Percentiles rank a stretch among this genome's conserved stretches.
phyloP scores from a whole-genome alignment of 92 coral and sea anemone genomes.

The Phymanthus crucifer region DNA sequence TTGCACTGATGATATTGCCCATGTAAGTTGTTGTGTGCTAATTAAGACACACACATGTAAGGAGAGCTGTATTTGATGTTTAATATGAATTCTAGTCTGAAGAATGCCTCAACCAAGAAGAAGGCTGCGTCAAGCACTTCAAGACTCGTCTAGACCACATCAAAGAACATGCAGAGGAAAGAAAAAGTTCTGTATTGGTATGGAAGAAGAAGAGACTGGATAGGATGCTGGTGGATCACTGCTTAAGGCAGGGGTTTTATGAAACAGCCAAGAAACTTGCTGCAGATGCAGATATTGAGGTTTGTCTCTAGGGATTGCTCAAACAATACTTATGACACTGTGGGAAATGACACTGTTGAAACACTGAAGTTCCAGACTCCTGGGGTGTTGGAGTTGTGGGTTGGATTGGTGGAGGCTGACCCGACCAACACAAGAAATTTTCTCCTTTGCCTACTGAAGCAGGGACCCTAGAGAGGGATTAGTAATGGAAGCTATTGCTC shows the following conservation, averaged over 20 bases:
- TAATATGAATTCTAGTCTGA: constrained; percentile 62
- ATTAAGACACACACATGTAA: too few relatives aligned
- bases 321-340: too few relatives aligned
- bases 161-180: constrained; percentile 86
- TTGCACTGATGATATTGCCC: too few relatives aligned
- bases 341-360: too few relatives aligned
- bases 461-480: too few relatives aligned
- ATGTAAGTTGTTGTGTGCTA: too few relatives aligned
- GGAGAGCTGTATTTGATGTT: not conserved
- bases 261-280: constrained; percentile 92
- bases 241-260: constrained; percentile 87
- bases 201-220: constrained; percentile 98
- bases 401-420: too few relatives aligned
- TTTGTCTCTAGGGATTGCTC: constrained; percentile 17
- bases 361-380: too few relatives aligned
- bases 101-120: constrained; percentile 91
- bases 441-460: too few relatives aligned
- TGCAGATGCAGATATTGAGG: constrained; percentile 90
- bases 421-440: too few relatives aligned
- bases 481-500: too few relatives aligned
- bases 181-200: constrained; percentile 79
- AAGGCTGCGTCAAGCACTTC: constrained; percentile 82
- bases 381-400: too few relatives aligned
- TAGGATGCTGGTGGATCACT: constrained; percentile 95
- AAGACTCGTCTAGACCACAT: constrained; percentile 90